Evolutionary conservation across 1,140 invertebrate genomes (phyloP).

Genomic region (Rhizoglyphus robini): DNA sequence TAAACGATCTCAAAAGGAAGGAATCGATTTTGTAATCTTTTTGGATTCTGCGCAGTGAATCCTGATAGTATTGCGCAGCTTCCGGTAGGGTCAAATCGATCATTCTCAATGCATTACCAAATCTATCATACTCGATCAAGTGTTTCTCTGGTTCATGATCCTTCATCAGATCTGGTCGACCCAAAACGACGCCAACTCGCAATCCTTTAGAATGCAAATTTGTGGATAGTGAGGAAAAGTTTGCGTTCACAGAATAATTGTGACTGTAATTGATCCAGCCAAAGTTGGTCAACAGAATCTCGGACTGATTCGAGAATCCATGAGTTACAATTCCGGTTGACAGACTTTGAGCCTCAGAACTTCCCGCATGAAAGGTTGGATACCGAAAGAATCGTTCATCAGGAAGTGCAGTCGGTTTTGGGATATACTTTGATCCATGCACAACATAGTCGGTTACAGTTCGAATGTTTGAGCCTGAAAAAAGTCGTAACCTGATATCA

Average conservation of each 20-base stretch:
- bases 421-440: neutral
- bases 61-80: neutral
- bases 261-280: neutral
- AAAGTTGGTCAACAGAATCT: neutral
- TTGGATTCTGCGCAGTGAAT: too few species aligned
- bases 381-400: conserved; percentile 1
- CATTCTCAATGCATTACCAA: neutral
- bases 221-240: neutral
- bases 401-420: conserved; percentile 1
- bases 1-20: neutral
- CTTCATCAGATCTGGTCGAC: too few species aligned
- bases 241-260: neutral
- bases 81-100: neutral
- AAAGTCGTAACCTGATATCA: neutral
- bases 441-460: neutral
- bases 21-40: neutral
- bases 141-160: too few species aligned
- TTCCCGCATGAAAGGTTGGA: neutral
- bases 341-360: too few species aligned
- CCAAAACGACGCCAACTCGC: too few species aligned
- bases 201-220: neutral
- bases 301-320: neutral
- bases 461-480: neutral
- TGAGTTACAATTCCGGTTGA: neutral
- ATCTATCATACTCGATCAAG: too few species aligned